Conservation (phyloP, 2,797 vertebrate genomes). For the Spinibarbus caldwelli region DNA sequence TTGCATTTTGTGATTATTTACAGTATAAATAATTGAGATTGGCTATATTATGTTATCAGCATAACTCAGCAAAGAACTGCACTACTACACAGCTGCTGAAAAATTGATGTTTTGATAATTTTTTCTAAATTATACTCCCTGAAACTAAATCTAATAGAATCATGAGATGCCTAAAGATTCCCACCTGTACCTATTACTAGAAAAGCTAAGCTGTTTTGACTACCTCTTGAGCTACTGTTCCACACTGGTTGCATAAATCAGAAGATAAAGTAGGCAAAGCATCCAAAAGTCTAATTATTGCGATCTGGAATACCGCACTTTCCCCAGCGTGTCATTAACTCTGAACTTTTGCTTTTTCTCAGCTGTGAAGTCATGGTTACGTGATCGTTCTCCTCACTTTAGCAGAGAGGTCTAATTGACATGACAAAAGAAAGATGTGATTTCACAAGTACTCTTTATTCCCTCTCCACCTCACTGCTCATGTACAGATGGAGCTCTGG, state of each 20-base stretch:
- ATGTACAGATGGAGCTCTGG: background rate
- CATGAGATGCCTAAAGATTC: background rate
- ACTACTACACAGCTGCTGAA: no score
- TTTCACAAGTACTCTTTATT: slow-evolving; percentile 48
- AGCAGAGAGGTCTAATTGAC: slow-evolving; percentile 45
- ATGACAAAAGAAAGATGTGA: slow-evolving; percentile 54
- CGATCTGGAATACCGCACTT: background rate
- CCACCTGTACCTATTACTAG: background rate
- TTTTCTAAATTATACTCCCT: background rate
- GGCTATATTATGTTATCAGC: no score
- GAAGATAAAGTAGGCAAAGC: background rate
- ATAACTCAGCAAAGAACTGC: no score
- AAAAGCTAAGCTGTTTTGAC: background rate
- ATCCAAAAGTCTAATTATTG: no score
- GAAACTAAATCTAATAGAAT: background rate
- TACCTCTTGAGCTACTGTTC: background rate
- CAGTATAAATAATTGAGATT: background rate
- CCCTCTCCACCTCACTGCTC: background rate
- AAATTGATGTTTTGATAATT: background rate
- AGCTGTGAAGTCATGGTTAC: background rate
- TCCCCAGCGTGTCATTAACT: background rate
- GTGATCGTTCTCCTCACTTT: background rate
- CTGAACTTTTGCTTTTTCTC: background rate
- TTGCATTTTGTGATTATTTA: background rate
- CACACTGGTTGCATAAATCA: background rate